Percentiles rank a stretch among this genome's conserved stretches.
phyloP scores from a whole-genome alignment of 2,113 vertebrate species.

The Carlito syrichta region DNA sequence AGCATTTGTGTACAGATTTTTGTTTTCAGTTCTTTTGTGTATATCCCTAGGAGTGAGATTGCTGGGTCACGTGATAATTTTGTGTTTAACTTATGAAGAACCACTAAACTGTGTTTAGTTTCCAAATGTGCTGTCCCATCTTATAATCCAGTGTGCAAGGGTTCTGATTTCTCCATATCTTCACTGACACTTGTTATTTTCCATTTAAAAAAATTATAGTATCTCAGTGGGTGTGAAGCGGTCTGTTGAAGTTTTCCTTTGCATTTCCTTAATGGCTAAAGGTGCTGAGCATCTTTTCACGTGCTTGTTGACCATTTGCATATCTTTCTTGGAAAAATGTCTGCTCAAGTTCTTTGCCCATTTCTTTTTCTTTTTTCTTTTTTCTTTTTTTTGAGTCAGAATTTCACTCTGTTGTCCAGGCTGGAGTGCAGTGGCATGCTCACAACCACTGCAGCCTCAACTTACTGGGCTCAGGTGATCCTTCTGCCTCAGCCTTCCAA shows the following conservation, averaged over 20 bases:
- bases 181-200: not conserved
- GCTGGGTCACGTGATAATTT: not conserved
- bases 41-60: not conserved
- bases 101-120: not conserved
- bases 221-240: not conserved
- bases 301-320: not conserved
- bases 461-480: no score
- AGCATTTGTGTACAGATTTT: not conserved
- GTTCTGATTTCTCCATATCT: not conserved
- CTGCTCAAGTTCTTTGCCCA: not conserved
- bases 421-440: no score
- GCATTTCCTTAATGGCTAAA: not conserved
- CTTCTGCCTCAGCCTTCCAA: no score
- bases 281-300: not conserved
- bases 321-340: not conserved
- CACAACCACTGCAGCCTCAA: no score
- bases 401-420: no score
- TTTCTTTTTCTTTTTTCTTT: constrained; percentile 39
- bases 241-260: not conserved
- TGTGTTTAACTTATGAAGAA: not conserved
- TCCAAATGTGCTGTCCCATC: not conserved
- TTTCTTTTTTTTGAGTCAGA: no score
- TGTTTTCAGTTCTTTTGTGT: not conserved
- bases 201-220: no score
- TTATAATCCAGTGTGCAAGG: not conserved